A percentile compares a stretch with the other conserved stretches of the same genome.
phyloP scores from a whole-genome alignment of 2,888 invertebrate genomes.

The Agapostemon virescens region DNA sequence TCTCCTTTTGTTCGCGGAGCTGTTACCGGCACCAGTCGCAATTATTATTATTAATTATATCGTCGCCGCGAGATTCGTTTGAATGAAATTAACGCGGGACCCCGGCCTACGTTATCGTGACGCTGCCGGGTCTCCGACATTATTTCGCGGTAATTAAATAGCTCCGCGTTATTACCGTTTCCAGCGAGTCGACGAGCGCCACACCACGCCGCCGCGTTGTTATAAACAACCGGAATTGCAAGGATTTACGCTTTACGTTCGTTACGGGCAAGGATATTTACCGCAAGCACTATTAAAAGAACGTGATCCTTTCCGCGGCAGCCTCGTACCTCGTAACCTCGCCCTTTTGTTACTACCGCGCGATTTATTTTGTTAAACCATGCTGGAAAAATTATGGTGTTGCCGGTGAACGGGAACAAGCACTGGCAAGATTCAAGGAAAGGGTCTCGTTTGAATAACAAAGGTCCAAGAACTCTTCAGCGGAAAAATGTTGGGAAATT shows the following conservation, averaged over 20 bases:
- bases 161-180: conserved; percentile 21
- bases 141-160: conserved; percentile 41
- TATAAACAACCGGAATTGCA: conserved; percentile 32
- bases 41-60: conserved; percentile 30
- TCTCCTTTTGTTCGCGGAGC: not conserved
- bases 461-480: not conserved
- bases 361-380: not conserved
- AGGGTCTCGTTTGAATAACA: not conserved
- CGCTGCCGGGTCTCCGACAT: conserved; percentile 6
- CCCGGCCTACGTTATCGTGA: not conserved
- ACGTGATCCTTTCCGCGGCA: conserved; percentile 3
- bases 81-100: conserved; percentile 12
- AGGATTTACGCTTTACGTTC: conserved; percentile 21
- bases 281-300: conserved; percentile 16
- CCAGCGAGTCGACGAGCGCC: conserved; percentile 1
- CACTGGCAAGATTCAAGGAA: not conserved
- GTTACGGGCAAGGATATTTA: conserved; percentile 9
- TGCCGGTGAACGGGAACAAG: not conserved
- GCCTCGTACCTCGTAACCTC: not conserved
- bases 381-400: not conserved
- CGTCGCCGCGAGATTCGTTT: not conserved
- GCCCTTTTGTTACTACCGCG: not conserved
- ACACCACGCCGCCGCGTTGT: not conserved
- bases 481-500: not conserved
- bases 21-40: not conserved